A percentile compares a stretch with the other conserved stretches of the same genome.
Evolutionary conservation across 1,140 invertebrate genomes (phyloP).

Genomic region (Drepana arcuata): DNA sequence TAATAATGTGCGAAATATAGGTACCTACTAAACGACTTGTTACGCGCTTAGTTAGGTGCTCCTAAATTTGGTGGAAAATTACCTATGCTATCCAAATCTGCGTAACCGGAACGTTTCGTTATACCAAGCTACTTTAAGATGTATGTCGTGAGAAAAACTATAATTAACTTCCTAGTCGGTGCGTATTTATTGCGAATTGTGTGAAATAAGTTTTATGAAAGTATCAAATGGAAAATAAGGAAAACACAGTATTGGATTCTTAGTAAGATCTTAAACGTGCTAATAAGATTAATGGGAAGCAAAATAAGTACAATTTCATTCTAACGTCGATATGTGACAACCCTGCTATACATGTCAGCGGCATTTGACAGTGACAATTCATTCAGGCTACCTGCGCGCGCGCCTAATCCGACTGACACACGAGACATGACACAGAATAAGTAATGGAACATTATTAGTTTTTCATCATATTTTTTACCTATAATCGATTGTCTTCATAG

Average conservation of each 20-base stretch:
- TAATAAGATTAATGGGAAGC: background rate
- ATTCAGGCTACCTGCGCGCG: slow-evolving; percentile 63
- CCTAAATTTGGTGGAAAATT: too few relatives aligned
- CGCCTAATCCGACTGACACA: slow-evolving; percentile 56
- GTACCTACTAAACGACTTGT: too few relatives aligned
- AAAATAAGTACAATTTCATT: too few relatives aligned
- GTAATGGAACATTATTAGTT: too few relatives aligned
- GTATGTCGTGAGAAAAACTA: too few relatives aligned
- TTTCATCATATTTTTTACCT: slow-evolving; percentile 1
- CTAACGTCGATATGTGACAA: slow-evolving; percentile 20
- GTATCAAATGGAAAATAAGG: background rate
- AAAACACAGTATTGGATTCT: background rate
- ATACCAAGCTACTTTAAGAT: too few relatives aligned
- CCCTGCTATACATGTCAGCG: slow-evolving; percentile 41
- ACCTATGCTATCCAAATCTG: too few relatives aligned
- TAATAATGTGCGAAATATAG: too few relatives aligned
- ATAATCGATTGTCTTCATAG: background rate
- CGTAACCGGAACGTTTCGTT: too few relatives aligned
- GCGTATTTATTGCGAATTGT: too few relatives aligned
- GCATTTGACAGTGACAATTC: slow-evolving; percentile 55
- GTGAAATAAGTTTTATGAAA: background rate
- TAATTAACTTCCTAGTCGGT: too few relatives aligned
- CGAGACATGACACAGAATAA: slow-evolving; percentile 34
- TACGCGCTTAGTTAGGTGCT: too few relatives aligned
- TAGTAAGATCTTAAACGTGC: background rate